phyloP scores from a whole-genome alignment of 2,113 vertebrate species.

The Jaculus jaculus region DNA sequence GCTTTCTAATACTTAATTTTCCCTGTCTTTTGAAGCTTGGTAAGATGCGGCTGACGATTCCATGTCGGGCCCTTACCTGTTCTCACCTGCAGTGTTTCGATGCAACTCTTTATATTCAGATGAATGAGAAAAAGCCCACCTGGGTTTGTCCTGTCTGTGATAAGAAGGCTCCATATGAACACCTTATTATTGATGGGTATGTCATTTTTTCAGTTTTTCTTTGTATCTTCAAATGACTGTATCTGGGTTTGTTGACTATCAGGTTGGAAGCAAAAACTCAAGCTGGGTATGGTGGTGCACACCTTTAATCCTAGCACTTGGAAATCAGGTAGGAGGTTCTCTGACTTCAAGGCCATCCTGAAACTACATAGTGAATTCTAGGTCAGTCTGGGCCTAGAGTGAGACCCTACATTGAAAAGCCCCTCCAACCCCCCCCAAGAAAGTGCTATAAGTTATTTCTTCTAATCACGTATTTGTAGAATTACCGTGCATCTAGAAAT shows the following conservation, averaged over 20 bases:
- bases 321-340: too few species aligned
- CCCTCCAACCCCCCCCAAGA: too few species aligned
- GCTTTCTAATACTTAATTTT: neutral
- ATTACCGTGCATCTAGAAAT: conserved; percentile 39
- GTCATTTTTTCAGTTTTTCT: conserved; percentile 18
- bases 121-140: conserved; percentile 99
- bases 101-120: conserved; percentile 98
- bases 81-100: conserved; percentile 99
- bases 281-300: too few species aligned
- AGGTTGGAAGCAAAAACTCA: neutral
- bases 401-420: too few species aligned
- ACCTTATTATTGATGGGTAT: conserved; percentile 98
- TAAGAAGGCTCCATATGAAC: conserved; percentile 98
- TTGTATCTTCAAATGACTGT: neutral
- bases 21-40: conserved; percentile 89
- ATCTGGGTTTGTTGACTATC: neutral
- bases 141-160: conserved; percentile 99
- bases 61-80: conserved; percentile 96
- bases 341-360: too few species aligned
- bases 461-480: conserved; percentile 34
- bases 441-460: neutral
- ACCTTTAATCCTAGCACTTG: too few species aligned
- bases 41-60: conserved; percentile 98
- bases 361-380: too few species aligned
- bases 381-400: too few species aligned